Conservation (phyloP, 53 echinoderm and acorn worm species). For the Temnopleurus reevesii region DNA sequence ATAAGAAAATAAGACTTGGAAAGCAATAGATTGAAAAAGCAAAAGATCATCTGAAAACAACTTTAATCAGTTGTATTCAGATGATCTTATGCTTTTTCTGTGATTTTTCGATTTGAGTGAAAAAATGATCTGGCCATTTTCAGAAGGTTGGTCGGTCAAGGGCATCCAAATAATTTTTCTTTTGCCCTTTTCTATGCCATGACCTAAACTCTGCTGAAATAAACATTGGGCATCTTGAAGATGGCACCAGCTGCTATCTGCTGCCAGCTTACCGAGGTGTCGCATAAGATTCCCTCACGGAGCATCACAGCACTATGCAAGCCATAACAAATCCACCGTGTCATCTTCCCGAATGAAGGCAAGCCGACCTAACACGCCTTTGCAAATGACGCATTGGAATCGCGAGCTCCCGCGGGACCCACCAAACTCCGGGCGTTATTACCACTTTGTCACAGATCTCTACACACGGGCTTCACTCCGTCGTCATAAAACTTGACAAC, state of each 20-base stretch:
- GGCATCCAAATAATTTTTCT: too few relatives aligned
- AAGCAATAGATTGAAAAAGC: too few relatives aligned
- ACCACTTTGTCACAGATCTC: conserved; percentile 44
- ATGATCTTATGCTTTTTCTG: too few relatives aligned
- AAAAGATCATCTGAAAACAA: too few relatives aligned
- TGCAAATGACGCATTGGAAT: conserved; percentile 32
- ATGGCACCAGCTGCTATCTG: neutral
- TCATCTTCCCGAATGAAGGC: conserved; percentile 11
- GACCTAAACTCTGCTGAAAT: neutral
- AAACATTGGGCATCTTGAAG: neutral
- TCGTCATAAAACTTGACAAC: conserved; percentile 42
- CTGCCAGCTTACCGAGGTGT: neutral
- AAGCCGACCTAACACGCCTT: conserved; percentile 46
- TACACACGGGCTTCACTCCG: conserved; percentile 20
- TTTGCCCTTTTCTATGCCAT: too few relatives aligned
- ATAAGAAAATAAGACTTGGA: too few relatives aligned
- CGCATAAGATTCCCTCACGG: neutral
- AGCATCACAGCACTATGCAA: neutral
- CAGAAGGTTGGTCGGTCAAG: too few relatives aligned
- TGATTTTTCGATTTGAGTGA: too few relatives aligned
- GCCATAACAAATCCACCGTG: conserved; percentile 24
- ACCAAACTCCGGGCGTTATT: conserved; percentile 37
- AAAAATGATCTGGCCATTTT: too few relatives aligned
- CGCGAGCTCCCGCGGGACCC: neutral
- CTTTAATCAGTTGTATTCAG: too few relatives aligned